A percentile compares a stretch with the other conserved stretches of the same genome.
Conservation (phyloP, 1,140 invertebrate species). For the Sycophila sp. region DNA sequence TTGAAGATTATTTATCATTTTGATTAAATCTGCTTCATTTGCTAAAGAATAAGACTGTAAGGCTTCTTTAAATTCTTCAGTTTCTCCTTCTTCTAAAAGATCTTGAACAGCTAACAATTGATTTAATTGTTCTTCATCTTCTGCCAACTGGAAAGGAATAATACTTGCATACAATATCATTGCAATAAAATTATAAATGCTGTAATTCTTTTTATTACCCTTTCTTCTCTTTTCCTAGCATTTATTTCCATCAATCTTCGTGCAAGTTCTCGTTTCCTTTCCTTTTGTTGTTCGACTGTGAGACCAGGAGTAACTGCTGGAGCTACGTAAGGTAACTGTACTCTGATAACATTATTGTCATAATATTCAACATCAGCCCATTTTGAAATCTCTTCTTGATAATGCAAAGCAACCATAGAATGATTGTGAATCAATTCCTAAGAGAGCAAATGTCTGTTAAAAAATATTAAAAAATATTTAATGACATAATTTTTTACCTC, state of each 20-base stretch:
- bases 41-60: constrained; percentile 71
- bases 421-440: constrained; percentile 86
- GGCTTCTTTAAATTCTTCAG: constrained; percentile 77
- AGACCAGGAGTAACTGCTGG: constrained; percentile 67
- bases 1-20: constrained; percentile 79
- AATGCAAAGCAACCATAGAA: constrained; percentile 81
- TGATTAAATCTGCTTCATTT: constrained; percentile 73
- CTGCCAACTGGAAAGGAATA: constrained; percentile 60
- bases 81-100: constrained; percentile 80
- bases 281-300: constrained; percentile 84
- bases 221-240: constrained; percentile 84
- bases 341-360: constrained; percentile 82
- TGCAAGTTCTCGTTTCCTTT: constrained; percentile 85
- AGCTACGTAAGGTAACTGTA: constrained; percentile 84
- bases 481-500: constrained; percentile 71
- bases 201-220: constrained; percentile 56
- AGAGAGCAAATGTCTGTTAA: constrained; percentile 8
- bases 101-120: constrained; percentile 83
- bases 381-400: constrained; percentile 79
- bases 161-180: constrained; percentile 6
- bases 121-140: constrained; percentile 88
- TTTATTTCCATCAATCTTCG: constrained; percentile 85
- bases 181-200: constrained; percentile 8
- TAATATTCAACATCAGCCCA: constrained; percentile 88
- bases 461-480: too few species aligned